These are phyloP conservation scores for Musca domestica DNA, from an alignment of 1,140 invertebrate species.

Conservation along the genomic window DNA sequence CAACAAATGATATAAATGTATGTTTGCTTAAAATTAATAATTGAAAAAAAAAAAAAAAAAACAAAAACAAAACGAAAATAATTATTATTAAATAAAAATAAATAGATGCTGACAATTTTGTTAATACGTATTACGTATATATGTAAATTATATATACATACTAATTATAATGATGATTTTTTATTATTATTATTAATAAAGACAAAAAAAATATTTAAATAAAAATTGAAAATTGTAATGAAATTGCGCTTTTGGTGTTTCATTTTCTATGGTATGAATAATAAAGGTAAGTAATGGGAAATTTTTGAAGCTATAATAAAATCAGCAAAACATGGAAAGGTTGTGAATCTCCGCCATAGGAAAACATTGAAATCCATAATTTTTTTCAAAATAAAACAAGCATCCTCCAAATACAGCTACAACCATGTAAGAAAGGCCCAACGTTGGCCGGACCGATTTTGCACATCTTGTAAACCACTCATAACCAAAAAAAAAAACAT, in stretches of 20 bases:
- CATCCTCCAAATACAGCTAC: too few species aligned
- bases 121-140: constrained; percentile 8
- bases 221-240: neutral
- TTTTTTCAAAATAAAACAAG: too few species aligned
- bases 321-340: too few species aligned
- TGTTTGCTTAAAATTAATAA: neutral
- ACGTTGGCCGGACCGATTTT: too few species aligned
- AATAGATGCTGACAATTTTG: constrained; percentile 21
- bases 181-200: constrained; percentile 22
- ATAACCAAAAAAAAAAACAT: too few species aligned
- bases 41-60: neutral
- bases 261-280: neutral
- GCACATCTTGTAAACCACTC: too few species aligned
- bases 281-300: too few species aligned
- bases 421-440: too few species aligned
- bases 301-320: too few species aligned
- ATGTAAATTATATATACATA: neutral
- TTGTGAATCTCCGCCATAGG: too few species aligned
- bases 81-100: constrained; percentile 4
- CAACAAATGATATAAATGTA: constrained; percentile 3
- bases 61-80: neutral
- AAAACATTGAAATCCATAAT: too few species aligned
- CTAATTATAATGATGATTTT: constrained; percentile 14
- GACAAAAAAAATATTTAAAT: constrained; percentile 14
- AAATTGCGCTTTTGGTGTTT: neutral